Evolutionary conservation across 2,113 vertebrate genomes (phyloP).

Genomic region (Canis aureus): DNA sequence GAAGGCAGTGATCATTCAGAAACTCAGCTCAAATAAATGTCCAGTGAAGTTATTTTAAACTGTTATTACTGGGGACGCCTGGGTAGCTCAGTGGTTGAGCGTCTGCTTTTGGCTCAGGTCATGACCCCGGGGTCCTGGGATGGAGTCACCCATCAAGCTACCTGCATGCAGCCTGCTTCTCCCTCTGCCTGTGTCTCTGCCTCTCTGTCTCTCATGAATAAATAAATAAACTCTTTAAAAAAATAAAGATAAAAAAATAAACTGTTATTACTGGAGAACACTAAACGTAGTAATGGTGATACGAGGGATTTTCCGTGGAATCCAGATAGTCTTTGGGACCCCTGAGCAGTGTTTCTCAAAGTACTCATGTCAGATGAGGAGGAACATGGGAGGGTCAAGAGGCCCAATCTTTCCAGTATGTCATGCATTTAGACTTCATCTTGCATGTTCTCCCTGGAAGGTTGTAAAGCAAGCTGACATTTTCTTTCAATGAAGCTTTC

Average conservation of each 20-base stretch:
- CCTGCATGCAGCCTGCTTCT: no score
- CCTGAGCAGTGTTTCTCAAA: background rate
- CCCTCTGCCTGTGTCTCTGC: no score
- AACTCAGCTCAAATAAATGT: background rate
- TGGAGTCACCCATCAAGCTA: no score
- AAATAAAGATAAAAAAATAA: background rate
- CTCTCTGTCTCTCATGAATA: no score
- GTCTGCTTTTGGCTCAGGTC: no score
- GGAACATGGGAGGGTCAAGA: background rate
- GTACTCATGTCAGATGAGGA: background rate
- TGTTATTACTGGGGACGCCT: background rate
- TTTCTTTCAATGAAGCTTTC: background rate
- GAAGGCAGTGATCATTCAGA: background rate
- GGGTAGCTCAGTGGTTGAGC: no score
- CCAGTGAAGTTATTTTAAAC: background rate
- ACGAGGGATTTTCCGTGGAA: background rate
- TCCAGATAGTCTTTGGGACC: background rate
- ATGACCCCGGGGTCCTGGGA: no score
- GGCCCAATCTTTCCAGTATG: background rate
- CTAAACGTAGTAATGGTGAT: no score
- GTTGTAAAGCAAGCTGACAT: no score
- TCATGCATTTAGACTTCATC: background rate
- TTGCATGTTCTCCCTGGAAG: background rate
- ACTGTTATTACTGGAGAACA: background rate
- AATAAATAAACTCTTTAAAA: no score